These are phyloP conservation scores for Channallabes apus DNA, from an alignment of 2,797 vertebrate species.

Conservation along the genomic window DNA sequence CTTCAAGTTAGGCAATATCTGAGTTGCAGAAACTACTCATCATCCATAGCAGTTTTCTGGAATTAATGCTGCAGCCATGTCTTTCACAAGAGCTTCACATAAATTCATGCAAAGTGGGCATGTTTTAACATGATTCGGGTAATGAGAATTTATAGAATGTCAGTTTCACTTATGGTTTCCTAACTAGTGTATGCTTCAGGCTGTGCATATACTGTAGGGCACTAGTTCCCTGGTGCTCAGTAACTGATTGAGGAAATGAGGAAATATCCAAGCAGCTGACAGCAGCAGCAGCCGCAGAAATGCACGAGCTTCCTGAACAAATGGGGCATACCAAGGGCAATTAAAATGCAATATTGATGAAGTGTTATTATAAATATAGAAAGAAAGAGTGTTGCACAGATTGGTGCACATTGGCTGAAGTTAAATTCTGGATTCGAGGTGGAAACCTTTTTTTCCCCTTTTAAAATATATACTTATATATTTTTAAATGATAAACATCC, in stretches of 20 bases:
- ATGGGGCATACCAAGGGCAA: constrained; percentile 22
- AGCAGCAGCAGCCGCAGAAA: constrained; percentile 37
- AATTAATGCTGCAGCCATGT: neutral
- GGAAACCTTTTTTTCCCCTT: neutral
- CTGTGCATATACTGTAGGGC: neutral
- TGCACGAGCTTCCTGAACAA: constrained; percentile 41
- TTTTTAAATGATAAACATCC: neutral
- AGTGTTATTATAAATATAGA: neutral
- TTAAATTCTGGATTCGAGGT: neutral
- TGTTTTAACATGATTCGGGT: neutral
- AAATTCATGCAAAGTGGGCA: neutral
- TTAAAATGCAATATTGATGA: neutral
- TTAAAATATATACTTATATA: too few species aligned
- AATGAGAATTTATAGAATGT: neutral
- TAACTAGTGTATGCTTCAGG: neutral
- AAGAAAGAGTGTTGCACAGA: neutral
- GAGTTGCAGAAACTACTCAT: neutral
- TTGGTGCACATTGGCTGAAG: neutral
- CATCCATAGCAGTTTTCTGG: neutral
- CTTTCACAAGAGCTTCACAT: neutral
- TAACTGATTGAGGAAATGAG: neutral
- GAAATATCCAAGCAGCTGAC: constrained; percentile 47
- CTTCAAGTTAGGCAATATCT: neutral
- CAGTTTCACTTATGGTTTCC: neutral
- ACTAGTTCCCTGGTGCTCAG: neutral